Evolutionary conservation across 2,888 invertebrate genomes (phyloP), one percentile per base, ranked within the genome.

Genomic region (Selenia dentaria): DNA sequence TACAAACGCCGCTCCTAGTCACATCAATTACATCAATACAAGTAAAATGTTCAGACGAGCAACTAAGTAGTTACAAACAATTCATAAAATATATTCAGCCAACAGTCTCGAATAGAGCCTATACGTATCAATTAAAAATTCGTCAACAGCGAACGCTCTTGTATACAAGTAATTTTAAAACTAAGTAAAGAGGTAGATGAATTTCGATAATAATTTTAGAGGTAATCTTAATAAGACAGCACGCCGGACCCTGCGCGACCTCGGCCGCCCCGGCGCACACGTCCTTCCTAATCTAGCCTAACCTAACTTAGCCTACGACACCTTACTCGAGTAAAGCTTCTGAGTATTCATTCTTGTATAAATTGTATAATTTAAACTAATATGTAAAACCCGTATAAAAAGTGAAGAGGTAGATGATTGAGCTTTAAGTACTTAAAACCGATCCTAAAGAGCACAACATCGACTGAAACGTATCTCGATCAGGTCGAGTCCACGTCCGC

Each of bases 381-480:
- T 88, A 83, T 89, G 87, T 88, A 89, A 47, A 89, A 90, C 89
- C 90, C 90, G 89, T 89, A 89, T 88, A 89, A 89, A 87, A 89
- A 86, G 83, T 87, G 87, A 88, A 89, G 89, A 89, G 89, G 89
- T 90, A 89, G 84, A 79, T 86, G 80, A 83, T 88, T 88, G 85
- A 88, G 88, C 87, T 88, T 56, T 89, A 86, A 88, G 89, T 88
- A 87, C 86, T 81, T 83, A 83, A 84, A 85, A 85, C 83, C 78
- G 82, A 84, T 80, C 76, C 76, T 81, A 76, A 80, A 78, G 78
- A 79, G 78, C 80, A 77, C 75, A 73, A 76, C 72, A 70, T 71
- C 73, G 73, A 74, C 62, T 70, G 60, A 60, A 60, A 53, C 53
- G 67, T 60, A 65, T 65, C 62, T 56, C 55, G 41, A 25, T 59